These are phyloP conservation scores for Tautogolabrus adspersus DNA, from an alignment of 2,113 vertebrate genomes.

Conservation along the genomic window DNA sequence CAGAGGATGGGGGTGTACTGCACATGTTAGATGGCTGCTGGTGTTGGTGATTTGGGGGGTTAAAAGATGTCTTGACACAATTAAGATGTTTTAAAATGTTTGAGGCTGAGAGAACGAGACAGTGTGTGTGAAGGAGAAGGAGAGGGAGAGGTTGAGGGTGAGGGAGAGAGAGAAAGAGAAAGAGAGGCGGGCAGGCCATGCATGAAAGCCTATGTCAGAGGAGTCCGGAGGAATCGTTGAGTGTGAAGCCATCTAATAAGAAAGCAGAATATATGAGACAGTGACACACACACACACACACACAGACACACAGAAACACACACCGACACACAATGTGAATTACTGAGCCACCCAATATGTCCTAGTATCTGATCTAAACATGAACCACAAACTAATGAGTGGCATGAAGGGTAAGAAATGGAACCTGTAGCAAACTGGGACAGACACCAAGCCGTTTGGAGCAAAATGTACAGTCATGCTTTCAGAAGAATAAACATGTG, in stretches of 20 bases:
- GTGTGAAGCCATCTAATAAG: slow-evolving; percentile 83
- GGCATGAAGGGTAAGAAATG: slow-evolving; percentile 34
- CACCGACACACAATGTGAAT: slow-evolving; percentile 27
- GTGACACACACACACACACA: slow-evolving; percentile 19
- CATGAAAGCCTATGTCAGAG: slow-evolving; percentile 84
- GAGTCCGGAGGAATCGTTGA: slow-evolving; percentile 66
- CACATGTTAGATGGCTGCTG: slow-evolving; percentile 24
- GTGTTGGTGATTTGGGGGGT: slow-evolving; percentile 14
- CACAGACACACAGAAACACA: slow-evolving; percentile 1
- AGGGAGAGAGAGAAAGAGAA: slow-evolving; percentile 41
- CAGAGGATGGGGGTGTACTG: slow-evolving; percentile 19
- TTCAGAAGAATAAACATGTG: slow-evolving; percentile 31
- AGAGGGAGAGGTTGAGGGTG: slow-evolving; percentile 28
- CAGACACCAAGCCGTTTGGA: slow-evolving; percentile 16
- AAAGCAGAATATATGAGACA: slow-evolving; percentile 78
- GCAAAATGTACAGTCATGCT: slow-evolving; percentile 37
- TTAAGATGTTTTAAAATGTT: slow-evolving; percentile 83
- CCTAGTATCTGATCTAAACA: slow-evolving; percentile 72
- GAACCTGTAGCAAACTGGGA: slow-evolving; percentile 6
- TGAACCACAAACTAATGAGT: slow-evolving; percentile 70
- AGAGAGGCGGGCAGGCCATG: slow-evolving; percentile 75
- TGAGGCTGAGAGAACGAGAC: slow-evolving; percentile 58
- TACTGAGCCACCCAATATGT: slow-evolving; percentile 67
- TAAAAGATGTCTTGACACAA: slow-evolving; percentile 78
- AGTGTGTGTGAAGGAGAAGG: slow-evolving; percentile 13